Evolutionary conservation across 2,888 invertebrate genomes (phyloP), one percentile per base, ranked within the genome.

Genomic region (Andrena minutula): DNA sequence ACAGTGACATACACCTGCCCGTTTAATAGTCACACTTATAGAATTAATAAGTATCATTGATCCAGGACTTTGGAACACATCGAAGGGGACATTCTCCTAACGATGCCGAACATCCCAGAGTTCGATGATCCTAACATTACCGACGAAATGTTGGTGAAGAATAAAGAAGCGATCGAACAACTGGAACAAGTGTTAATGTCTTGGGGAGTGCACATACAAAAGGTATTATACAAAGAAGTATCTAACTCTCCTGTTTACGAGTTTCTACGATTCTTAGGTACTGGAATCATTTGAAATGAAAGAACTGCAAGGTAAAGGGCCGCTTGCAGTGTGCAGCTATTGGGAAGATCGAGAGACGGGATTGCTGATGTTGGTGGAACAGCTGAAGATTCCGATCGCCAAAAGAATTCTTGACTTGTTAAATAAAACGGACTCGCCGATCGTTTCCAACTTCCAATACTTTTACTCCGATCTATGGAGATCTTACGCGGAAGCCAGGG

Each of bases 291-390:
- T 89, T 53, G 75, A 79, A 23, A 89, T 61, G 4, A 93, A 93
- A 95, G 94, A 95, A 77, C 95, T 96, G 0, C 95, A 95, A 63
- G 97, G 97, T 0, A 95, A 96, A 79, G 97, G 97, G 0, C 98
- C 98, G 0, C 95, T 98, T 73, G 96, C 97, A 0, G 98, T 98
- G 92, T 97, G 97, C 91, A 96, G 96, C 81, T 97, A 97, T 89
- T 99, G 98, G 98, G 95, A 97, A 70, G 96, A 97, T 89, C 95
- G 97, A 83, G 97, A 98, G 91, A 96, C 96, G 0, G 96, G 97
- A 72, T 94, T 98, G 28, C 97, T 97, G 75, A 95, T 97, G 32
- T 94, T 98, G 0, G 96, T 97, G 28, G 98, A 98, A 88, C 98
- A 98, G 92, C 94, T 98, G 53, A 97, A 97, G 90, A 96, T 97